Percentiles rank a stretch among this genome's conserved stretches.
These are phyloP conservation scores for Arenicola marina DNA, from an alignment of 2,888 invertebrate genomes.

Conservation along the genomic window DNA sequence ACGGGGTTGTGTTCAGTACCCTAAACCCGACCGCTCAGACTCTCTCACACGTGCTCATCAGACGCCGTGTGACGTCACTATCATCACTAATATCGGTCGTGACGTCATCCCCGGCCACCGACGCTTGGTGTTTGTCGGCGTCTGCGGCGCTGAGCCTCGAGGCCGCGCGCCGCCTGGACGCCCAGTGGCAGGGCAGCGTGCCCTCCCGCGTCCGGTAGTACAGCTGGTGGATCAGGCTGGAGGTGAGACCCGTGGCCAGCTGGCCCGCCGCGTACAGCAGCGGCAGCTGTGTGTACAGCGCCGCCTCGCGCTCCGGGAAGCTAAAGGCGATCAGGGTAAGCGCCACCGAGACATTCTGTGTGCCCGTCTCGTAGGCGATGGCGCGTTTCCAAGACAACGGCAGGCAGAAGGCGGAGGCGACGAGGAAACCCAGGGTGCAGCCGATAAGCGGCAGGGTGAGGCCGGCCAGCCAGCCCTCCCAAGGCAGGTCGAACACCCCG, in stretches of 20 bases:
- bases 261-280: background rate
- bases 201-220: background rate
- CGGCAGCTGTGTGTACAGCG: background rate
- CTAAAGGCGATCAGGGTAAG: constrained; percentile 45
- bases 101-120: too few species aligned
- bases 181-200: background rate
- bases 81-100: too few species aligned
- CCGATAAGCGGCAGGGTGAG: constrained; percentile 42
- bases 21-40: too few species aligned
- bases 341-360: constrained; percentile 51
- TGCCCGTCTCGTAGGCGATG: constrained; percentile 48
- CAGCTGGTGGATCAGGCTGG: background rate
- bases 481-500: constrained; percentile 39
- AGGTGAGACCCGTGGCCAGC: background rate
- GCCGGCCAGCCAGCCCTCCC: constrained; percentile 38
- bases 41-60: too few species aligned
- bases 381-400: constrained; percentile 37
- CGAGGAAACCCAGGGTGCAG: constrained; percentile 41
- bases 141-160: too few species aligned
- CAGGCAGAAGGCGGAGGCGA: constrained; percentile 37
- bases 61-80: too few species aligned
- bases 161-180: too few species aligned
- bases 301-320: constrained; percentile 27
- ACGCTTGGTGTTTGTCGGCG: too few species aligned
- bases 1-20: too few species aligned